Evolutionary conservation across 2,888 invertebrate species (phyloP), one percentile per base, ranked within the genome.

Genomic region (Trypoxylon attenuatum): DNA sequence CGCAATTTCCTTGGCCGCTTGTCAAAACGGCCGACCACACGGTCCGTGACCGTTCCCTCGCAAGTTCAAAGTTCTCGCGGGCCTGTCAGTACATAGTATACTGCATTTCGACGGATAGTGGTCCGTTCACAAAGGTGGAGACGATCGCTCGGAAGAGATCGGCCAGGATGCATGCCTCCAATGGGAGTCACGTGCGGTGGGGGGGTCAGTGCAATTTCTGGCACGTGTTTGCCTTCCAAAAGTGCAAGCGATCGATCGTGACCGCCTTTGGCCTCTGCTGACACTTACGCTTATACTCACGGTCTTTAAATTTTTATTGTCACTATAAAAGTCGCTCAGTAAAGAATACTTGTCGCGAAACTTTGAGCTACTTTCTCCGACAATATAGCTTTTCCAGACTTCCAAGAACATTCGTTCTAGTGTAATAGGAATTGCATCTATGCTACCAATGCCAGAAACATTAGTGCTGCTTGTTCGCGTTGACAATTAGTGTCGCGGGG

Each of bases 141-240:
- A 10, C 4, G 22, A 8, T 18, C 22, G 15, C 16, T n/a, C 23
- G 19, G 6, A 19, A 19, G 13, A 27, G 10, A 8, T 2, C n/a
- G n/a, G n/a, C n/a, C n/a, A n/a, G n/a, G n/a, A n/a, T n/a, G 46
- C 22, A 33, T 41, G 15, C 4, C 16, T 39, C 23, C 49, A n/a
- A n/a, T 16, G 25, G 2, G 16, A 18, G 41, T 21, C 46, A 59
- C 54, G 54, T 49, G 33, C 13, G 25, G 8, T n/a, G n/a, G n/a
- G 15, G 43, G 21, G 50, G 13, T 22, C 33, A 29, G 22, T 18
- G 18, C 25, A 25, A 55, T 55, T 51, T 54, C 42, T 22, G 33
- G 8, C 65, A 66, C 47, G 51, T 66, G 66, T 16, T 49, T 21
- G 39, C 46, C 16, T 27, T 29, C 6, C 22, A 50, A 50, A 50